Conservation (phyloP, 2,888 invertebrate genomes). For the Cryptus viduatorius region DNA sequence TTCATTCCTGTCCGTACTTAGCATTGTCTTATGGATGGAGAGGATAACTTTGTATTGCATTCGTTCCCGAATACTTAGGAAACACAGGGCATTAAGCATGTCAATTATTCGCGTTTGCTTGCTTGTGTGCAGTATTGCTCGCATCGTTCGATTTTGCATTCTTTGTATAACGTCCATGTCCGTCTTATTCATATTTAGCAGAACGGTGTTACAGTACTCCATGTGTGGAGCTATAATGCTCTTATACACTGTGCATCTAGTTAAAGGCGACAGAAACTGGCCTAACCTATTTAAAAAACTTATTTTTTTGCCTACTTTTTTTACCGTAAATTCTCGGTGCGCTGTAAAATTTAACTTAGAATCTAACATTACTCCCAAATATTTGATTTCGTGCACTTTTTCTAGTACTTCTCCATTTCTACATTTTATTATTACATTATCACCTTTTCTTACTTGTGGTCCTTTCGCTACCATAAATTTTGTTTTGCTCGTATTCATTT, state of each 20-base stretch:
- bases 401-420: neutral
- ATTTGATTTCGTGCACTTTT: neutral
- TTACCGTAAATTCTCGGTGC: neutral
- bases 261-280: neutral
- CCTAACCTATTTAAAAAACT: conserved; percentile 24
- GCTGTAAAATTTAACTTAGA: neutral
- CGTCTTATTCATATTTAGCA: conserved; percentile 25
- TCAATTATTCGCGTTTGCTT: conserved; percentile 12
- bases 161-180: conserved; percentile 3
- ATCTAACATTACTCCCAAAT: neutral
- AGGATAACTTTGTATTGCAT: neutral
- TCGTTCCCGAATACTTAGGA: conserved; percentile 15
- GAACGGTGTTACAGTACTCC: conserved; percentile 35
- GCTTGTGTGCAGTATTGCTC: conserved; percentile 23
- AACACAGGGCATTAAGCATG: conserved; percentile 28
- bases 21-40: neutral
- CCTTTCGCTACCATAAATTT: neutral
- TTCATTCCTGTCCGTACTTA: neutral
- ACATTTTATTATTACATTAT: neutral
- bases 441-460: neutral
- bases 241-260: conserved; percentile 32
- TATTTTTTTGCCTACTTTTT: neutral
- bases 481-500: neutral
- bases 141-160: conserved; percentile 44
- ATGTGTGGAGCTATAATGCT: conserved; percentile 40